Evolutionary conservation across 2,888 invertebrate genomes (phyloP), one percentile per base, ranked within the genome.

Genomic region (Agonopterix subpropinquella): DNA sequence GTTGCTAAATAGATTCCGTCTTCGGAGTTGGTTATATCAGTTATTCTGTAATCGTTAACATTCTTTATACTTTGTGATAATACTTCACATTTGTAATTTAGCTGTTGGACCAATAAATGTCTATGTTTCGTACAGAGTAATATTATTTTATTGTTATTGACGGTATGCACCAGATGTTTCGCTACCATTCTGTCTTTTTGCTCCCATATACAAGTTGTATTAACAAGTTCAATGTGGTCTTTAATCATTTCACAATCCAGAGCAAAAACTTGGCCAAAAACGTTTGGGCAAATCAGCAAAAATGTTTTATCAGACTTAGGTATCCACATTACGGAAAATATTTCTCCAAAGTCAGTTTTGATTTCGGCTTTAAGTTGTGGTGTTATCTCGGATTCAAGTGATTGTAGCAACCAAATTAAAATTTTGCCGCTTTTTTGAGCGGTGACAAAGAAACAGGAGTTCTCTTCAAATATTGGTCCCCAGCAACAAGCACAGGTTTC

Each of bases 1-100:
- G 80, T 82, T 9, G 68, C 58, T 8, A 81, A 36, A 51, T 70
- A 77, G 48, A 76, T 58, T 1, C 52, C 55, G 41, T 69, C 53
- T 1, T 54, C 48, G 1, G 58, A 50, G 44, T 68, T 65, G 3
- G 54, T 61, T 11, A 87, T 65, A 43, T 61, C 61, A 36, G 76
- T 66, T 47, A 87, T 80, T 64, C 65, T 69, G 41, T 77, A 58
- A 59, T 87, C 87, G 62, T 83, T 84, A 0, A 86, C 51, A 52
- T 79, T 79, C 36, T 70, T 65, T 1, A 77, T 43, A 54, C 59
- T 61, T 51, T 84, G 69, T 4, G 68, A 64, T 36, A 78, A 8
- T 4, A 77, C 51, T 43, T 65, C 70, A 43, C 66, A 68, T 9
- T 69, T 52, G 8, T 61, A 49, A 52, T 79, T 71, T 28, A 83